These are phyloP conservation scores for Onychomys arenicola DNA, from an alignment of 2,797 vertebrate species.

Conservation along the genomic window DNA sequence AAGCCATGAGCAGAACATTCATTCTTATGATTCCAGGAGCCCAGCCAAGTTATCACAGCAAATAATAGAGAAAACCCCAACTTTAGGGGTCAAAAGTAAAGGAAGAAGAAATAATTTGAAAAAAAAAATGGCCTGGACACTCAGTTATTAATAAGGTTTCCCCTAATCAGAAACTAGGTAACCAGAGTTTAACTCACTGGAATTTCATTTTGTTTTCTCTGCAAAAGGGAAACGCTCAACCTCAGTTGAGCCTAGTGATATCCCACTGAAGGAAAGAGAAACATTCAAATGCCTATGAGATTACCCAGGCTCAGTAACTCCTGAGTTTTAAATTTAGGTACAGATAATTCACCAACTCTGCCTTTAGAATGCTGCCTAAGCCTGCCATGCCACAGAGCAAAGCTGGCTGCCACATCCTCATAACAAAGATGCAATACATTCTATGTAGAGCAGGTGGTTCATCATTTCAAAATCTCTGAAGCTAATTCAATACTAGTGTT, in stretches of 20 bases:
- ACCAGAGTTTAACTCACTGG: no score
- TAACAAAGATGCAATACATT: neutral
- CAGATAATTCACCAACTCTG: neutral
- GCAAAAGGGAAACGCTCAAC: neutral
- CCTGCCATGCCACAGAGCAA: neutral
- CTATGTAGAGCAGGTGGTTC: neutral
- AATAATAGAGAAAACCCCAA: neutral
- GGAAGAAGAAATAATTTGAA: neutral
- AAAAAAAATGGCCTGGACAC: neutral
- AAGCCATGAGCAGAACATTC: neutral
- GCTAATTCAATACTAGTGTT: neutral
- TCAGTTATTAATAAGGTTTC: neutral
- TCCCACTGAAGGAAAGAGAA: neutral
- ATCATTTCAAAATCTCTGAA: constrained; percentile 7
- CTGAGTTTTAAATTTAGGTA: no score
- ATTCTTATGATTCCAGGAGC: neutral
- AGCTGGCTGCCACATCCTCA: neutral
- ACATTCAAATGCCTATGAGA: neutral
- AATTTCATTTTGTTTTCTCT: neutral
- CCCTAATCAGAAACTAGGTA: neutral
- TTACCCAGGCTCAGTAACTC: neutral
- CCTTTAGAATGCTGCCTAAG: neutral
- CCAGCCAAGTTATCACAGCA: neutral
- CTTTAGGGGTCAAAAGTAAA: neutral
- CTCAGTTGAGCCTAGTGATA: neutral